Percentiles rank a stretch among this genome's conserved stretches.
phyloP scores from a whole-genome alignment of 2,888 invertebrate genomes.

The Ornithoptera alexandrae region DNA sequence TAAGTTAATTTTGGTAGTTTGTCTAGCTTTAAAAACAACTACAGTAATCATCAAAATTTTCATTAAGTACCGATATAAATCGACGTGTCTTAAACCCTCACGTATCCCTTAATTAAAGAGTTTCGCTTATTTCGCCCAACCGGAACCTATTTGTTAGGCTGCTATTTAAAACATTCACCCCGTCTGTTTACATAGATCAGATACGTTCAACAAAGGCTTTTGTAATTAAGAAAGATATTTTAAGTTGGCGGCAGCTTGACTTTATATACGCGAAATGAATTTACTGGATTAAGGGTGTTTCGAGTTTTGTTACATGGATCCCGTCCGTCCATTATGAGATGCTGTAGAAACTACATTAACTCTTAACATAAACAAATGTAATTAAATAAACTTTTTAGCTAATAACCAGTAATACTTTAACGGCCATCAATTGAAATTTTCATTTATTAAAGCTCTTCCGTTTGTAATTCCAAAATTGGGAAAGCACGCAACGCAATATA shows the following conservation, averaged over 20 bases:
- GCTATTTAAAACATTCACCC: constrained; percentile 78
- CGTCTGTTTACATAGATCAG: constrained; percentile 79
- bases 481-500: constrained; percentile 71
- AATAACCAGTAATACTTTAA: too few relatives aligned
- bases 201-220: constrained; percentile 80
- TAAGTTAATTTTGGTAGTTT: background rate
- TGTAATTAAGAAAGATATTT: constrained; percentile 80
- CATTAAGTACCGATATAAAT: constrained; percentile 28
- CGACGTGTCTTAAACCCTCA: constrained; percentile 49
- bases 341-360: constrained; percentile 11
- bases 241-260: constrained; percentile 78
- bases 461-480: constrained; percentile 35
- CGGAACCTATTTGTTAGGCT: constrained; percentile 76
- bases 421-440: too few relatives aligned
- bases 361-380: too few relatives aligned
- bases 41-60: constrained; percentile 18
- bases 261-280: constrained; percentile 75
- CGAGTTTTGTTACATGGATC: constrained; percentile 56
- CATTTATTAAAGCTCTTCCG: too few relatives aligned
- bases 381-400: too few relatives aligned
- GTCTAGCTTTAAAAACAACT: background rate
- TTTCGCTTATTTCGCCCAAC: constrained; percentile 70
- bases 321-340: constrained; percentile 38
- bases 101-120: constrained; percentile 69
- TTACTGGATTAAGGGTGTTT: constrained; percentile 73